Conservation (phyloP, 1,140 invertebrate genomes). For the Papilio glaucus region DNA sequence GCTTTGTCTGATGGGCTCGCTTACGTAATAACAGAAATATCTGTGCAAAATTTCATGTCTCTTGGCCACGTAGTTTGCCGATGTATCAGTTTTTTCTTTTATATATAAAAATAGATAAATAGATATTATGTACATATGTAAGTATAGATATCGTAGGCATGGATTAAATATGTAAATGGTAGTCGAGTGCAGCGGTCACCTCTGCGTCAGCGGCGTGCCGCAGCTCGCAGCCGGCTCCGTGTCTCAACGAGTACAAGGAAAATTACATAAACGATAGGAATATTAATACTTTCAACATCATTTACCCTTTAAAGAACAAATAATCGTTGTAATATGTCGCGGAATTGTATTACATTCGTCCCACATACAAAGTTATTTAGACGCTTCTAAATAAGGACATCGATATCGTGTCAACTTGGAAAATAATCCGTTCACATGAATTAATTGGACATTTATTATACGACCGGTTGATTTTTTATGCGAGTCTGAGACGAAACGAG, state of each 20-base stretch:
- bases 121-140: not conserved
- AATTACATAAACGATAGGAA: constrained; percentile 4
- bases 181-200: not conserved
- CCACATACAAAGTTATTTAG: constrained; percentile 33
- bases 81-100: no score
- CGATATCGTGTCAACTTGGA: not conserved
- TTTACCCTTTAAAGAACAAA: constrained; percentile 29
- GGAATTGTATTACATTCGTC: constrained; percentile 29
- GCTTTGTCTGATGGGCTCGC: no score
- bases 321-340: constrained; percentile 24
- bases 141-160: not conserved
- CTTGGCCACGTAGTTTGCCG: no score
- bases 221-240: not conserved
- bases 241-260: not conserved
- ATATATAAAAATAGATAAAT: no score
- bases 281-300: constrained; percentile 31
- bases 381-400: constrained; percentile 27
- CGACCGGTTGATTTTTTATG: constrained; percentile 10
- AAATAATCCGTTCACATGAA: constrained; percentile 28
- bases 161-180: not conserved
- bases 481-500: not conserved
- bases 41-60: no score
- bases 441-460: constrained; percentile 3
- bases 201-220: not conserved
- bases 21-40: no score